phyloP scores from a whole-genome alignment of 2,888 invertebrate genomes.

The Lagria hirta region DNA sequence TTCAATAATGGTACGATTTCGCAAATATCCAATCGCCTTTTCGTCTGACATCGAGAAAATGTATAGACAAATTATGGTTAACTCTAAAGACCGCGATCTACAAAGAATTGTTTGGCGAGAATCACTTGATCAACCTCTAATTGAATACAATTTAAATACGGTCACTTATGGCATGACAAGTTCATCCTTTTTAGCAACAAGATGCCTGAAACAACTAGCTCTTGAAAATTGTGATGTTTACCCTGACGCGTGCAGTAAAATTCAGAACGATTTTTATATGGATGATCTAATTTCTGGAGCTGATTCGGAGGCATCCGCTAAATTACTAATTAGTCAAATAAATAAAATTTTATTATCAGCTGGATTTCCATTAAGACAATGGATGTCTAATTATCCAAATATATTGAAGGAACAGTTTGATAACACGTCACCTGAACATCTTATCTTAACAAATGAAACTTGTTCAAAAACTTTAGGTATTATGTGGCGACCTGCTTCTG shows the following conservation, averaged over 20 bases:
- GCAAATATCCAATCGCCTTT: conserved; percentile 29
- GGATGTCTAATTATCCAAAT: conserved; percentile 24
- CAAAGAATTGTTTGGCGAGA: conserved; percentile 33
- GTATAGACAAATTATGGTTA: conserved; percentile 31
- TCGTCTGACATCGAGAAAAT: conserved; percentile 35
- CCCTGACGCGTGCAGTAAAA: conserved; percentile 22
- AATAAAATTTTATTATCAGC: conserved; percentile 6
- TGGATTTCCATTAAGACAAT: conserved; percentile 27
- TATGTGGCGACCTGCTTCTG: conserved; percentile 8
- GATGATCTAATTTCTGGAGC: conserved; percentile 30
- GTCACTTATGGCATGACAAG: conserved; percentile 24
- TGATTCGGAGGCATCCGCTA: conserved; percentile 6
- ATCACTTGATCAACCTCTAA: conserved; percentile 14
- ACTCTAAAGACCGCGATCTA: conserved; percentile 20
- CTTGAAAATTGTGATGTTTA: conserved; percentile 8
- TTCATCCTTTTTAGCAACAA: conserved; percentile 23
- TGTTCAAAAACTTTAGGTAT: conserved; percentile 17
- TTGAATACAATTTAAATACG: conserved; percentile 25
- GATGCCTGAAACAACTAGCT: conserved; percentile 18
- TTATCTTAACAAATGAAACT: conserved; percentile 1
- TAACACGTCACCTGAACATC: not conserved
- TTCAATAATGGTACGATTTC: conserved; percentile 29
- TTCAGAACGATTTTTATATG: conserved; percentile 29
- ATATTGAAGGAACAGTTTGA: conserved; percentile 3
- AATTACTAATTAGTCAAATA: conserved; percentile 7